A percentile compares a stretch with the other conserved stretches of the same genome.
phyloP scores from a whole-genome alignment of 2,797 vertebrate genomes.

The Rallus crepitans region DNA sequence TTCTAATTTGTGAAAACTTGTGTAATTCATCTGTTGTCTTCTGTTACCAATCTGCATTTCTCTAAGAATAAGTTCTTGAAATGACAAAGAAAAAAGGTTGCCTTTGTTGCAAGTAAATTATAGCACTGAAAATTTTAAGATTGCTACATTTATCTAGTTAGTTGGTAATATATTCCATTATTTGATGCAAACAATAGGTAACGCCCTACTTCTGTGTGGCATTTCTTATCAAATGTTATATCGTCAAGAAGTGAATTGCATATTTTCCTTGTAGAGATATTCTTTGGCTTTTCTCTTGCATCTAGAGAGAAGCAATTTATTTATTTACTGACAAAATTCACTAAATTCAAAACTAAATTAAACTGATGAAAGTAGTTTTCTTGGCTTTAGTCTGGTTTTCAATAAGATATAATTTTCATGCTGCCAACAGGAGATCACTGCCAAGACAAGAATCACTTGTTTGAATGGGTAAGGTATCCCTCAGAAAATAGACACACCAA shows the following conservation, averaged over 20 bases:
- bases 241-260: not conserved
- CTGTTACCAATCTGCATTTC: not conserved
- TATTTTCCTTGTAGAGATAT: not conserved
- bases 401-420: not conserved
- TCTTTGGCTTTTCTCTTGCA: not conserved
- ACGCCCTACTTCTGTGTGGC: not conserved
- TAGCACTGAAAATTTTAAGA: not conserved
- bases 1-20: not conserved
- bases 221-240: not conserved
- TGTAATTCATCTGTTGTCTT: not conserved
- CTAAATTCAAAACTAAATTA: not conserved
- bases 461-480: not conserved
- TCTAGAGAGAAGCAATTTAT: not conserved
- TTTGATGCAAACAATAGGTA: not conserved
- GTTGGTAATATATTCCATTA: not conserved
- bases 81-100: not conserved
- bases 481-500: not conserved
- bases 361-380: not conserved
- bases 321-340: slow-evolving; percentile 1
- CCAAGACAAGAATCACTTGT: not conserved
- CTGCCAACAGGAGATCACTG: not conserved
- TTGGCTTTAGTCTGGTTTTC: not conserved
- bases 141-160: not conserved
- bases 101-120: not conserved
- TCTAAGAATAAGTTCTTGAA: not conserved